Base-by-base conservation (phyloP, 2,113 vertebrate species). In the Microcebus murinus region DNA sequence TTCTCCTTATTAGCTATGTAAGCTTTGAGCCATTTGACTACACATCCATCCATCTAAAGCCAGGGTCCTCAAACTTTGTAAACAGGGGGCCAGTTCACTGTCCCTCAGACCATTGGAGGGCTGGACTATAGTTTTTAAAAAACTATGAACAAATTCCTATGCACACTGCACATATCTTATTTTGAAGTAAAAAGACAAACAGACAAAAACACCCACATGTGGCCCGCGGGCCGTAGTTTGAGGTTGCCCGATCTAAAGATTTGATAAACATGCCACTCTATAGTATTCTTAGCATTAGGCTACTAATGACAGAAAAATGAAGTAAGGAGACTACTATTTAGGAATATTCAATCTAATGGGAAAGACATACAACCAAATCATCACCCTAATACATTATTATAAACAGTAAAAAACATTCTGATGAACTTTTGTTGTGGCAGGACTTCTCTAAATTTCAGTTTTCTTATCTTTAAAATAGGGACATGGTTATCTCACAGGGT, bases 381-480 rank as follows among this genome's bases (percentile, higher is more conserved):
- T 45, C 25, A 87, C 4, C 6, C 14, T 25, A 34, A 21, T 21
- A 50, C 31, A 29, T 52, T 84, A 73, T 39, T 86, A 48, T 52
- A 87, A 76, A 21, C 34, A 25, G 15, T 55, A n/a, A 81, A 68
- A 85, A 63, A 61, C 29, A 25, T 77, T 52, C 39, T 52, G 36
- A 68, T 80, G 13, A 93, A 83, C 39, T 52, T 71, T 36, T 79
- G 10, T 77, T 82, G 42, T 84, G 7, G 55, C 9, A 20, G 25
- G 50, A 61, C 7, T 45, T 73, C 25, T 87, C 80, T 27, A 84
- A 59, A 10, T 21, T 59, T 83, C 39, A 34, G 5, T 73, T 87
- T 93, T 84, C n/a, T 81, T 50, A 39, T 74, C 23, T 93, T 87
- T 95, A 83, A 73, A 88, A 83, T 42, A n/a, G 52, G 15, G 5